Conservation (phyloP, 1,140 invertebrate species). For the Drosophila erecta region DNA sequence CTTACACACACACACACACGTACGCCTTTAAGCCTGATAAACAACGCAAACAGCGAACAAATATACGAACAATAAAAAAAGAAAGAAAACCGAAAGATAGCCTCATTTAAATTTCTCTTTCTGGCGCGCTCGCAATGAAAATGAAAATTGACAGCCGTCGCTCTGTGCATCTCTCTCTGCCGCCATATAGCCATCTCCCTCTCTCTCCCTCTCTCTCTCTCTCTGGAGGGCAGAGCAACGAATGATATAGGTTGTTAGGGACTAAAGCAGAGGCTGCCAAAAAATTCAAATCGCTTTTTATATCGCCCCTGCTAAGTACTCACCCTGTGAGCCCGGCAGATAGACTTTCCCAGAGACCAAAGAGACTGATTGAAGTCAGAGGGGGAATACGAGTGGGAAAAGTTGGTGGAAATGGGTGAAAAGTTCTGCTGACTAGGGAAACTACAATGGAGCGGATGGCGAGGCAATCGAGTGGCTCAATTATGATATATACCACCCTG, state of each 20-base stretch:
- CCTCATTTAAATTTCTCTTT: slow-evolving; percentile 77
- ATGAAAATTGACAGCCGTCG: slow-evolving; percentile 38
- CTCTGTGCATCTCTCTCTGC: not conserved
- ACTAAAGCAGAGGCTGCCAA: slow-evolving; percentile 23
- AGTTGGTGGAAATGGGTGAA: not conserved
- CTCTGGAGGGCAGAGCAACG: not conserved
- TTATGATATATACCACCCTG: slow-evolving; percentile 13
- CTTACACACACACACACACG: slow-evolving; percentile 8
- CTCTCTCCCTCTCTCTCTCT: not conserved
- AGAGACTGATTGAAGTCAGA: slow-evolving; percentile 12
- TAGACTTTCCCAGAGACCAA: slow-evolving; percentile 5
- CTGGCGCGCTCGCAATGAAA: slow-evolving; percentile 30
- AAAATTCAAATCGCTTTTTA: slow-evolving; percentile 36
- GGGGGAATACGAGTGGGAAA: not conserved
- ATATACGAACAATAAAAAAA: slow-evolving; percentile 6
- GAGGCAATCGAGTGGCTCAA: slow-evolving; percentile 28
- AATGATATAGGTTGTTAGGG: slow-evolving; percentile 18
- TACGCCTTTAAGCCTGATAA: slow-evolving; percentile 26
- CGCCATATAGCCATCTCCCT: not conserved
- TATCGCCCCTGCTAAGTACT: slow-evolving; percentile 14
- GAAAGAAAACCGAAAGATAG: slow-evolving; percentile 13
- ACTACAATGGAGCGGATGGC: slow-evolving; percentile 19
- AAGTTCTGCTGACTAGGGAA: slow-evolving; percentile 22
- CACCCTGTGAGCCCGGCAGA: slow-evolving; percentile 27
- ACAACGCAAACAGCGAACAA: slow-evolving; percentile 33